Evolutionary conservation across 2,797 vertebrate species (phyloP).

Genomic region (Galago senegalensis): DNA sequence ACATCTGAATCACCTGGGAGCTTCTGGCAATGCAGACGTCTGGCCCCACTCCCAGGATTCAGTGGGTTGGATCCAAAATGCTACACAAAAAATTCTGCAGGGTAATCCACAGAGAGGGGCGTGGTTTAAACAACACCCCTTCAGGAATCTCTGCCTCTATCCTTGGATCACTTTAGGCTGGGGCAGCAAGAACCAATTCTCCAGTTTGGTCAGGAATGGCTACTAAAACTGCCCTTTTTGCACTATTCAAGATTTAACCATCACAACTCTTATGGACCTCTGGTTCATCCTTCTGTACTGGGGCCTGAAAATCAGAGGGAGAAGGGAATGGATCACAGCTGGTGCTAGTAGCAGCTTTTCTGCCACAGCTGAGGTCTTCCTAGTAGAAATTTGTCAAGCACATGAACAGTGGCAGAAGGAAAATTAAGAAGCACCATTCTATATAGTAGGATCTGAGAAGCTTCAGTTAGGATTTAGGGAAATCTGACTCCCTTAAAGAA

Average conservation of each 20-base stretch:
- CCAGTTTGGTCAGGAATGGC: background rate
- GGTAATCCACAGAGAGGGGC: too few relatives aligned
- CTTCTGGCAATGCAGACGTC: background rate
- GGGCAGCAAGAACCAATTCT: background rate
- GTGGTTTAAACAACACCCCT: accelerated
- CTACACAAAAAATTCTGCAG: too few relatives aligned
- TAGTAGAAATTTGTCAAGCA: background rate
- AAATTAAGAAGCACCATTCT: background rate
- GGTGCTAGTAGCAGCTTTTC: background rate
- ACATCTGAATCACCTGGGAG: background rate
- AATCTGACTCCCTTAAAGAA: conserved; percentile 21
- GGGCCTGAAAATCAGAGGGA: background rate
- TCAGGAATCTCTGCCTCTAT: background rate
- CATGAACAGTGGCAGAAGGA: background rate
- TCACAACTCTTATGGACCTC: background rate
- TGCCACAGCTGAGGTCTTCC: background rate
- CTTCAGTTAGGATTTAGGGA: background rate
- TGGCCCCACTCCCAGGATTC: background rate
- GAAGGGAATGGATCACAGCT: background rate
- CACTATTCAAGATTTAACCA: background rate
- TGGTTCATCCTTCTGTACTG: background rate
- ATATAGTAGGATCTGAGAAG: background rate
- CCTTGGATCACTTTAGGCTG: background rate
- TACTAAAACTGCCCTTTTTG: conserved; percentile 2
- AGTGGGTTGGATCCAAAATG: background rate